Evolutionary conservation across 92 coral and sea anemone genomes (phyloP), one percentile per base, ranked within the genome.

Genomic region (Galaxea fascicularis): DNA sequence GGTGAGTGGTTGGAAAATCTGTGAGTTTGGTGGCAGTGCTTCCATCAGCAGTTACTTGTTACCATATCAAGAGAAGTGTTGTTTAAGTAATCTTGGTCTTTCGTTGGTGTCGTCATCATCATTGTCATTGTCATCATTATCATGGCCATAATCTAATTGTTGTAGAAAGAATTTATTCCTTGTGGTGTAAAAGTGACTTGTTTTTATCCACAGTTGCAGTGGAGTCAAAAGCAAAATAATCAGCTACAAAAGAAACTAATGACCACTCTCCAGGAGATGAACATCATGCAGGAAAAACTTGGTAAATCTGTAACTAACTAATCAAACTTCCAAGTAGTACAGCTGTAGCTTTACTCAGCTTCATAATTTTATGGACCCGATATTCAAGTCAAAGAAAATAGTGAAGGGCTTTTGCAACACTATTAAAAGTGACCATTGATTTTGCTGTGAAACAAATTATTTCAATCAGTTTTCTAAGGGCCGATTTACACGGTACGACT

Each of bases 271-370:
- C 73, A 83, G 65, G 82, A 83, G 74, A 47, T 91, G 70, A 94
- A 73, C 66, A 86, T 84, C 62, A 70, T 84, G 24, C 90, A 85
- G 47, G 93, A 91, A 57, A 91, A 89, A 75, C 89, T 90, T 73
- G 91, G 98, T 94, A 80, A 78, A 88, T 70, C 64, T 13, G 14
- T 11, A 60, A 31, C 60, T 18, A 11, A 64, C 6, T 20, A 57
- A 57, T 57, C 63, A 57, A 57, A 57, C 63, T 20, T 35, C 41
- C 6, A 35, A 35, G 41, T 15, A 49, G 11, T 10, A 46, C 51
- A 46, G 51, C 12, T 5, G 51, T 12, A 49, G 10, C 17, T 49
- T 6, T 35, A 35, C 6, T 2, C 41, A 35, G 41, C 41, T n/a
- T n/a, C n/a, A n/a, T n/a, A 35, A 35, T 35, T 35, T 35, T 35